These are phyloP conservation scores for Acanthosepion lycidas DNA, from an alignment of 2,888 invertebrate genomes.

Conservation along the genomic window DNA sequence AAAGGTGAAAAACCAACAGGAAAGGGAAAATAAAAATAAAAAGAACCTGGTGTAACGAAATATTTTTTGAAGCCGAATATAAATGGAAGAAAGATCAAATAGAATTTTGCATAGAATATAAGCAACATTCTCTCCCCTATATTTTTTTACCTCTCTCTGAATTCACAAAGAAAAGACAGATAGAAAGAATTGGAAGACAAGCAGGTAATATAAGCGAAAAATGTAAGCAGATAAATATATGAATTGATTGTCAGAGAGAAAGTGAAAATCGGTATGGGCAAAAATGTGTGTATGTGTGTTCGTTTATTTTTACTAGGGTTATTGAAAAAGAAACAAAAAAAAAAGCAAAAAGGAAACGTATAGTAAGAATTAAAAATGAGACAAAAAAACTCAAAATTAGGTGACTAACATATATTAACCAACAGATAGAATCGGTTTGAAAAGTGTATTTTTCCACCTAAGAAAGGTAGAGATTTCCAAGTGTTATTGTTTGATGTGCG, in stretches of 20 bases:
- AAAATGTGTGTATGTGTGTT: background rate
- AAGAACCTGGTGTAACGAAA: background rate
- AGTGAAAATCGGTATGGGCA: too few species aligned
- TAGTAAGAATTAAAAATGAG: background rate
- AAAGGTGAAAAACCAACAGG: background rate
- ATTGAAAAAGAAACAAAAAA: background rate
- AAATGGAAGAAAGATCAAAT: background rate
- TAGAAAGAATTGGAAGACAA: background rate
- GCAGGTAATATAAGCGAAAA: background rate
- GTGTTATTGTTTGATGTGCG: background rate
- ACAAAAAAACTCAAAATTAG: background rate
- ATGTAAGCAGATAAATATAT: background rate
- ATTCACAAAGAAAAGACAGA: background rate
- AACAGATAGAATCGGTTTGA: background rate
- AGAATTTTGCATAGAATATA: slow-evolving; percentile 6
- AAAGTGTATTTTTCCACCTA: background rate
- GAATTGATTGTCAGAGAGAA: background rate
- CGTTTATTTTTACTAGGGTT: background rate
- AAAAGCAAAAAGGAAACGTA: background rate
- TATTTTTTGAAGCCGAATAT: background rate
- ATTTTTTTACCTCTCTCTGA: background rate
- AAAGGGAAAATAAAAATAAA: background rate
- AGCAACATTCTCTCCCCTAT: background rate
- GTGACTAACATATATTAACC: background rate
- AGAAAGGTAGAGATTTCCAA: background rate